Percentiles rank a stretch among this genome's conserved stretches.
These are phyloP conservation scores for Lucifuga dentata DNA, from an alignment of 2,113 vertebrate species.

Conservation along the genomic window DNA sequence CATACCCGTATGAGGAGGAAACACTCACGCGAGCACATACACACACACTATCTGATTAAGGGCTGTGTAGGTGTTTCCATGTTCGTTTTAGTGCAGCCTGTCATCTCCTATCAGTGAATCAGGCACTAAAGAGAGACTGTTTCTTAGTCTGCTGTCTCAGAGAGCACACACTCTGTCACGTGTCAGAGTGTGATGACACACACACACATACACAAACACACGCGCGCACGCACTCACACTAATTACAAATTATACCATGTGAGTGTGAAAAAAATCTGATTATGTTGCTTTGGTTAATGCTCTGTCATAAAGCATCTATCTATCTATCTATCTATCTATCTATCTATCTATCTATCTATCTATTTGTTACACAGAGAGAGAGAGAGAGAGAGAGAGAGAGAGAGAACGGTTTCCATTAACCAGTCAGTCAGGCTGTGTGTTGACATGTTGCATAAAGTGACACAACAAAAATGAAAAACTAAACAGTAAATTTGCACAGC, in stretches of 20 bases:
- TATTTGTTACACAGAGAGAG: not conserved
- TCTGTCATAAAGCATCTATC: no score
- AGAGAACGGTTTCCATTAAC: constrained; percentile 10
- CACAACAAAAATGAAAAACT: not conserved
- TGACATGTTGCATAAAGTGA: not conserved
- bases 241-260: no score
- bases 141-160: not conserved
- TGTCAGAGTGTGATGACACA: constrained; percentile 4
- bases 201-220: no score
- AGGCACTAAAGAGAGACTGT: no score
- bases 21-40: no score
- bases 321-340: no score
- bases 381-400: not conserved
- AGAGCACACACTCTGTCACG: not conserved
- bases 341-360: no score
- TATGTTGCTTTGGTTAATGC: no score
- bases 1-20: not conserved
- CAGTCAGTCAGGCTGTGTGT: not conserved
- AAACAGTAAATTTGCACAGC: not conserved
- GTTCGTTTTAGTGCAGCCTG: not conserved
- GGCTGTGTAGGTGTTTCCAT: no score
- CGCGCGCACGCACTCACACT: no score
- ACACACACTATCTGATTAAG: no score
- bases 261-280: no score
- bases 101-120: constrained; percentile 1